Conservation (phyloP, 2,113 vertebrate species). For the Actinemys pallida region DNA sequence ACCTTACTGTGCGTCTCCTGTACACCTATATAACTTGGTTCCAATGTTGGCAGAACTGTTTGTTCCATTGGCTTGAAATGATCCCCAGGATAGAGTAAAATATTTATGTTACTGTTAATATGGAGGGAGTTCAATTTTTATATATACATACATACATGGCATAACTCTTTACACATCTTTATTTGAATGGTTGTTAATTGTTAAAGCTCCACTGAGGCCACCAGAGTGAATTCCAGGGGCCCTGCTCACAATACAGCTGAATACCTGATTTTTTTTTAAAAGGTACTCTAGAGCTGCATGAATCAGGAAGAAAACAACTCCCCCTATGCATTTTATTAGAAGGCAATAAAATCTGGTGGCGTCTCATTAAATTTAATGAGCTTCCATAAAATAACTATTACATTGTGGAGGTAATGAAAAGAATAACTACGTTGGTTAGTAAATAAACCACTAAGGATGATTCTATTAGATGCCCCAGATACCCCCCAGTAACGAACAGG, state of each 20-base stretch:
- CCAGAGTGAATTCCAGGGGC: conserved; percentile 36
- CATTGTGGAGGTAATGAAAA: conserved; percentile 80
- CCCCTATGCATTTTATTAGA: conserved; percentile 77
- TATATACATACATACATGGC: neutral
- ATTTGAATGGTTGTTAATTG: conserved; percentile 59
- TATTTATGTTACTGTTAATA: neutral
- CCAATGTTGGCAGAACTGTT: neutral
- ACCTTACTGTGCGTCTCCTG: neutral
- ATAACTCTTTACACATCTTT: neutral
- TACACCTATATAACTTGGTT: neutral
- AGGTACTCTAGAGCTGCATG: conserved; percentile 73
- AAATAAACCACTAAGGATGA: conserved; percentile 77
- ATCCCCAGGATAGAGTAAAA: neutral
- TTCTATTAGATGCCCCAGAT: conserved; percentile 20
- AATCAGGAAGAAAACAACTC: conserved; percentile 75
- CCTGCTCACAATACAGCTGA: conserved; percentile 9
- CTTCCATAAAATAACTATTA: conserved; percentile 84
- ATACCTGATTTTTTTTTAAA: conserved; percentile 65
- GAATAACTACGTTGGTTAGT: conserved; percentile 78
- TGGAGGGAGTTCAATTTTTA: neutral
- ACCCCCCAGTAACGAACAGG: conserved; percentile 8
- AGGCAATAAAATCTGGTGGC: conserved; percentile 78
- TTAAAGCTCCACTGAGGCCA: neutral
- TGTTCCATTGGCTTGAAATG: neutral
- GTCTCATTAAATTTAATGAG: conserved; percentile 85